phyloP scores from a whole-genome alignment of 2,113 vertebrate genomes.

The Ictidomys tridecemlineatus region DNA sequence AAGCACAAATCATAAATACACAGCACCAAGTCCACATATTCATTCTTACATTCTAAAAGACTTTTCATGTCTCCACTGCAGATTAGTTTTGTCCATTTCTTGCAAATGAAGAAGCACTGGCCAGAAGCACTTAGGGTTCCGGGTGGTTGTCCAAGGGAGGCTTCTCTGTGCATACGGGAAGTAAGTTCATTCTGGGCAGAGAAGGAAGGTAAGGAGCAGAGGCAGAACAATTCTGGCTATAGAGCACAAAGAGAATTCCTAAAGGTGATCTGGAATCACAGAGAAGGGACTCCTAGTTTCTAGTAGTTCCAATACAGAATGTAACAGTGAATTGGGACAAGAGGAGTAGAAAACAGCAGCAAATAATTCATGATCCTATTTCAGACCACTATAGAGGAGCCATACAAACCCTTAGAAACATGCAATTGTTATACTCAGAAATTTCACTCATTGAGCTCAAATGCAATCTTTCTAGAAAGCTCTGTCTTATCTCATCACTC shows the following conservation, averaged over 20 bases:
- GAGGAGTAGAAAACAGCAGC: not conserved
- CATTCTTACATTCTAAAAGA: not conserved
- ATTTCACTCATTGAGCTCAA: not conserved
- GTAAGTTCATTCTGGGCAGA: not conserved
- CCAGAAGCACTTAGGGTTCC: not conserved
- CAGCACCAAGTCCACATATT: not conserved
- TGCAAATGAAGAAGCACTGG: too few relatives aligned
- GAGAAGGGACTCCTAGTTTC: not conserved
- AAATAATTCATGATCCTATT: not conserved
- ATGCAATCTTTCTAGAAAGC: conserved; percentile 21
- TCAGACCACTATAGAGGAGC: not conserved
- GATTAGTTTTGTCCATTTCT: not conserved
- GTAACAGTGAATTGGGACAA: not conserved
- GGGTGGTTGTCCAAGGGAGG: not conserved
- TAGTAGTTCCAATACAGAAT: too few relatives aligned
- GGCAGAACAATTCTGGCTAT: too few relatives aligned
- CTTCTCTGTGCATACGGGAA: not conserved
- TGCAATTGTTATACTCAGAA: not conserved
- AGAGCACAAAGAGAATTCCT: not conserved
- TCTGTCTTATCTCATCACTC: not conserved
- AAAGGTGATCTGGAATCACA: not conserved
- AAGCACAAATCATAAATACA: not conserved
- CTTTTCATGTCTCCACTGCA: not conserved
- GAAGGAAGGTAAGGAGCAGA: not conserved
- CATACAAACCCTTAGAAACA: not conserved